These are phyloP conservation scores for Xanthia icteritia DNA, from an alignment of 2,888 invertebrate species.

Conservation along the genomic window DNA sequence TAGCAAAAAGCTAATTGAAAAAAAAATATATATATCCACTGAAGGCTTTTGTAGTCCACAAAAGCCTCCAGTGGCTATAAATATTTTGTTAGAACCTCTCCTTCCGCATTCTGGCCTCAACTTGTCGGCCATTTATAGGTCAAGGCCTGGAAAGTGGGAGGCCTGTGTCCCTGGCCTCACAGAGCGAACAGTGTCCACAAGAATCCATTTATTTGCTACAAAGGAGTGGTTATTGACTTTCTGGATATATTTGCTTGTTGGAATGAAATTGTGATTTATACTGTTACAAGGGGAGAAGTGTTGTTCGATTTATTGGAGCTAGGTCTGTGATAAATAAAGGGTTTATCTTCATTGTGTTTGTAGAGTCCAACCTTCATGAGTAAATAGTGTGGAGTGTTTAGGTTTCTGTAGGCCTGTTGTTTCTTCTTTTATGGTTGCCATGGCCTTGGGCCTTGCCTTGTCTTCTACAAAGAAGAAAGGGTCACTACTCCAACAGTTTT, in stretches of 20 bases:
- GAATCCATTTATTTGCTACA: constrained; percentile 50
- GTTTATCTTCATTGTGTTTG: neutral
- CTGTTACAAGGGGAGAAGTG: neutral
- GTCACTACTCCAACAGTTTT: neutral
- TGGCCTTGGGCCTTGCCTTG: neutral
- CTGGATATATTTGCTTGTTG: constrained; percentile 28
- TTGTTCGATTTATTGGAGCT: neutral
- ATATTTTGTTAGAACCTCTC: constrained; percentile 44
- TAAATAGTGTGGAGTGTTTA: neutral
- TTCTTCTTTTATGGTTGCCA: neutral
- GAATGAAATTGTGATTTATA: constrained; percentile 30
- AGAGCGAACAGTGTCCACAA: constrained; percentile 36
- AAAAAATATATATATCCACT: too few species aligned
- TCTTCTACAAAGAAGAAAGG: neutral
- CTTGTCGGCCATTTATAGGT: constrained; percentile 54
- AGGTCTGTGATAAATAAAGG: neutral
- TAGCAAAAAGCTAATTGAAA: constrained; percentile 39
- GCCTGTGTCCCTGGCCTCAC: constrained; percentile 61
- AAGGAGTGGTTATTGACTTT: constrained; percentile 39
- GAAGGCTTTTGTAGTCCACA: constrained; percentile 7
- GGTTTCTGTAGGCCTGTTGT: constrained; percentile 11
- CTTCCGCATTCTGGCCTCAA: constrained; percentile 55
- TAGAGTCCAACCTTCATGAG: neutral
- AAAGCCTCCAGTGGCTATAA: constrained; percentile 20
- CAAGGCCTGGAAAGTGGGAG: constrained; percentile 57